Evolutionary conservation across 2,888 invertebrate species (phyloP).

Genomic region (Corythucha ciliata): DNA sequence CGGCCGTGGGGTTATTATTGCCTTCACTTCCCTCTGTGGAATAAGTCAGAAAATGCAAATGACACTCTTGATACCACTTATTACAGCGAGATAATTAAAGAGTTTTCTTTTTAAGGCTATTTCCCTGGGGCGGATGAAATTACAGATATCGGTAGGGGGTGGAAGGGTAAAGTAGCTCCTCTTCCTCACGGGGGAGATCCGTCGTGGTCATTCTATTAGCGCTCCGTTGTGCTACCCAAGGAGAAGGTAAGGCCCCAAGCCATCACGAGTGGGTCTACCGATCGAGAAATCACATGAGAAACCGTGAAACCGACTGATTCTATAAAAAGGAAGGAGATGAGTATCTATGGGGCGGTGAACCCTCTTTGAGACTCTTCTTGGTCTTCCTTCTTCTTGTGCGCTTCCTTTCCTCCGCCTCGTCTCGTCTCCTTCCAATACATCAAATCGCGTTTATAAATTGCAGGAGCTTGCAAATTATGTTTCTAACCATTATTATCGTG

Average conservation of each 20-base stretch:
- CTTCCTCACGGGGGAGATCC: background rate
- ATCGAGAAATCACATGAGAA: conserved; percentile 20
- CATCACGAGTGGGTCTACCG: conserved; percentile 21
- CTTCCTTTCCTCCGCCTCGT: no score
- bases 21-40: no score
- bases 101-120: conserved; percentile 19
- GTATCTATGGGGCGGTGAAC: background rate
- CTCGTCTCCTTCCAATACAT: no score
- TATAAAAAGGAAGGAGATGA: background rate
- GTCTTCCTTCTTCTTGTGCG: no score
- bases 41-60: conserved; percentile 21
- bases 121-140: conserved; percentile 17
- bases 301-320: conserved; percentile 22
- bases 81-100: conserved; percentile 20
- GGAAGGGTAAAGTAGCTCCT: background rate
- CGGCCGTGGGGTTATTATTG: no score
- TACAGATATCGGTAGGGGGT: conserved; percentile 18
- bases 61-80: conserved; percentile 15
- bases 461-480: no score
- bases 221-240: conserved; percentile 8
- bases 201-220: conserved; percentile 22
- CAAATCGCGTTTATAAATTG: no score
- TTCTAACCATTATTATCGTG: no score
- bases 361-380: no score
- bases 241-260: conserved; percentile 11